Conservation (phyloP, 2,888 invertebrate species). For the Dicyrtoma fusca region DNA sequence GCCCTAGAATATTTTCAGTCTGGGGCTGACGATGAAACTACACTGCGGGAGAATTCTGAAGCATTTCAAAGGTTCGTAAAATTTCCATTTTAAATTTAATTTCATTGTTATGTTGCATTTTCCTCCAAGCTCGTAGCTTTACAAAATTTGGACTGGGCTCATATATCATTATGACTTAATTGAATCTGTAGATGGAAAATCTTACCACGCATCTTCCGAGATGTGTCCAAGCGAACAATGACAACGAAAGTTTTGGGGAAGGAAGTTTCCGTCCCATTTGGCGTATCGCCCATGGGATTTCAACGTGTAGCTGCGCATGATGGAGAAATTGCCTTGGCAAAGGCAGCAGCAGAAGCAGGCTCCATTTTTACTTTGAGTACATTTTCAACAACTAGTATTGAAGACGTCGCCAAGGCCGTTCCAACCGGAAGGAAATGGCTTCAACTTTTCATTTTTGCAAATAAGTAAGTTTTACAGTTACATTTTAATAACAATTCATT, state of each 20-base stretch:
- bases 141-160: not conserved
- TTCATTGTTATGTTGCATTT: no score
- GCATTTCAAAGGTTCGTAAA: conserved; percentile 72
- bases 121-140: not conserved
- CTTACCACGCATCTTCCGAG: conserved; percentile 74
- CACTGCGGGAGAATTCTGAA: conserved; percentile 71
- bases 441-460: conserved; percentile 86
- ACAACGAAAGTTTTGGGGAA: conserved; percentile 69
- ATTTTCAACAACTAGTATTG: conserved; percentile 81
- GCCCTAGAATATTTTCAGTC: conserved; percentile 82
- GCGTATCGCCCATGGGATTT: conserved; percentile 87
- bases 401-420: conserved; percentile 79
- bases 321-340: conserved; percentile 81
- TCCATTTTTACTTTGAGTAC: conserved; percentile 83
- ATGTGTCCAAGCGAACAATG: conserved; percentile 70
- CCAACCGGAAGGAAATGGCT: conserved; percentile 84
- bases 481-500: not conserved
- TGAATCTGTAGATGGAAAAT: conserved; percentile 60
- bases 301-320: conserved; percentile 87
- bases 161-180: not conserved
- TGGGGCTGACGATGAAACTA: conserved; percentile 79
- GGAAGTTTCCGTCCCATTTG: conserved; percentile 72
- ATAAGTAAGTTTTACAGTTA: conserved; percentile 65
- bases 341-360: conserved; percentile 74
- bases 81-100: no score